These are phyloP conservation scores for Actinopyga echinites DNA, from an alignment of 53 echinoderm and acorn worm species.

Conservation along the genomic window DNA sequence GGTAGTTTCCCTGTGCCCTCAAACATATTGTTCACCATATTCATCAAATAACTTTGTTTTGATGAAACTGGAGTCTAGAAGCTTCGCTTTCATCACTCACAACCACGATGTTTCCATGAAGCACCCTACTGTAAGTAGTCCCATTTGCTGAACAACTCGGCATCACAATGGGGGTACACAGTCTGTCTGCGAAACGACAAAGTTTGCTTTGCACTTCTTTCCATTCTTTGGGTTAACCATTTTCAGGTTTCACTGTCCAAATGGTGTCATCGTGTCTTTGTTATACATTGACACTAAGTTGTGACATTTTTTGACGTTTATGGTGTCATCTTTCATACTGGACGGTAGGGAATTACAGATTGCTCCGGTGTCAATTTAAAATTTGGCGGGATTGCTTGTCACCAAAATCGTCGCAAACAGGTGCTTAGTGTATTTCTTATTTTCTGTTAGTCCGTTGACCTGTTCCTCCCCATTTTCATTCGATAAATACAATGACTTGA, in stretches of 20 bases:
- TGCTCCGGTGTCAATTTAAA: constrained; percentile 60
- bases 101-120: constrained; percentile 44
- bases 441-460: background rate
- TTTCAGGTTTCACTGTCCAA: constrained; percentile 45
- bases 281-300: constrained; percentile 45
- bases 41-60: constrained; percentile 46
- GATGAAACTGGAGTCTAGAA: background rate
- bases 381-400: no score
- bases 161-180: constrained; percentile 22
- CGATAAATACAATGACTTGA: background rate
- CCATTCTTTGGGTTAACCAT: constrained; percentile 29
- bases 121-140: constrained; percentile 43
- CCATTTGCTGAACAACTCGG: constrained; percentile 54
- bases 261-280: constrained; percentile 46
- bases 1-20: constrained; percentile 47
- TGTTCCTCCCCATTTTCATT: background rate
- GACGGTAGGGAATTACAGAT: constrained; percentile 48
- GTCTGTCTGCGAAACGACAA: constrained; percentile 18
- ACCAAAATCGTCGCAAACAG: constrained; percentile 34
- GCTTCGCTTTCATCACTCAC: background rate
- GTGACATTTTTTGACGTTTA: constrained; percentile 1
- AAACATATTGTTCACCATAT: constrained; percentile 59
- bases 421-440: background rate
- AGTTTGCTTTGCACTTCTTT: constrained; percentile 50
- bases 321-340: constrained; percentile 1